Evolutionary conservation across 2,888 invertebrate genomes (phyloP).

Genomic region (Uloborus plumipes): DNA sequence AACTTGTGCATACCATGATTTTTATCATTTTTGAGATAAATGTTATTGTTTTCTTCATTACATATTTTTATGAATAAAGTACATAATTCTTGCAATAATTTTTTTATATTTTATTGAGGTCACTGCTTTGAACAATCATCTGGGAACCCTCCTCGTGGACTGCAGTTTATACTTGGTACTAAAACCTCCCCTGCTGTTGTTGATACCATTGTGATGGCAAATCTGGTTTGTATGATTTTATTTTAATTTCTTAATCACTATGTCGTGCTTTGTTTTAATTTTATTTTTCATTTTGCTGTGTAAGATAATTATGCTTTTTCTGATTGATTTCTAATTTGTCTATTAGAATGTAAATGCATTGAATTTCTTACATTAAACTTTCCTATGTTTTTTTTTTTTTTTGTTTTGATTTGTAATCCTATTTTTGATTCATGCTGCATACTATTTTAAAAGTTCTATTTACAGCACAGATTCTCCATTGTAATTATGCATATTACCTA

Average conservation of each 20-base stretch:
- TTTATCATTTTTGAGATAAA: too few species aligned
- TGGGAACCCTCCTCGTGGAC: constrained; percentile 94
- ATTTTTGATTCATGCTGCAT: too few species aligned
- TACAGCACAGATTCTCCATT: too few species aligned
- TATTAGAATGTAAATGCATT: neutral
- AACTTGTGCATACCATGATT: too few species aligned
- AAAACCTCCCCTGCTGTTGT: constrained; percentile 76
- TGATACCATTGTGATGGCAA: constrained; percentile 99
- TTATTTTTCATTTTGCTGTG: neutral
- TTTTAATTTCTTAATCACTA: neutral
- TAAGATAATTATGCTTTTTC: neutral
- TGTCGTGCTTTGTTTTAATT: neutral
- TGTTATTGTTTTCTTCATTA: too few species aligned
- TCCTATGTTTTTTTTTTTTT: too few species aligned
- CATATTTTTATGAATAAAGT: too few species aligned
- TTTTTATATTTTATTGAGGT: constrained; percentile 68
- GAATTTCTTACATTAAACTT: neutral
- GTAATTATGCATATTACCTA: too few species aligned
- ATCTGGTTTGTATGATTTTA: constrained; percentile 75
- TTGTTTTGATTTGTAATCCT: too few species aligned
- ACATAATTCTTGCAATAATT: neutral
- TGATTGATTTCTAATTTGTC: neutral
- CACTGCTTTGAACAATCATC: constrained; percentile 93
- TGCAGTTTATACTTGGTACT: constrained; percentile 95
- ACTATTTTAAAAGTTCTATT: too few species aligned